A percentile compares a stretch with the other conserved stretches of the same genome.
These are phyloP conservation scores for Steinernema hermaphroditum DNA, from an alignment of 2,888 invertebrate genomes.

Conservation along the genomic window DNA sequence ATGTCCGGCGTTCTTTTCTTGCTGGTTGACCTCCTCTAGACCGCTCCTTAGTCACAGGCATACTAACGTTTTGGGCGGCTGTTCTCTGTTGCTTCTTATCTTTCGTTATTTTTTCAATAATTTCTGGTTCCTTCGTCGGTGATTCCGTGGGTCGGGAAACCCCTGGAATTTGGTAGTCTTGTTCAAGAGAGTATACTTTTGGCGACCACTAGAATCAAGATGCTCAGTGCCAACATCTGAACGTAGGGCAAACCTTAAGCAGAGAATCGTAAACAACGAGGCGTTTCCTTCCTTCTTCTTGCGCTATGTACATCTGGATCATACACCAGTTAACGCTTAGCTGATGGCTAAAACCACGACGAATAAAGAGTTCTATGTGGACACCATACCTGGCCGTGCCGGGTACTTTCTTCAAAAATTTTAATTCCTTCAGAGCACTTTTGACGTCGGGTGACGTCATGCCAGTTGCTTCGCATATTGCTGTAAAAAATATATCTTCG, in stretches of 20 bases:
- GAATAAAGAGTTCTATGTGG: background rate
- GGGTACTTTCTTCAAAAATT: slow-evolving; percentile 5
- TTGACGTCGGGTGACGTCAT: slow-evolving; percentile 1
- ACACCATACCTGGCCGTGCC: background rate
- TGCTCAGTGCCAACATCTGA: background rate
- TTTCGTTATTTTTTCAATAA: too few species aligned
- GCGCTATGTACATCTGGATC: background rate
- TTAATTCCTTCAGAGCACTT: background rate
- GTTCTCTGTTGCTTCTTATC: too few species aligned
- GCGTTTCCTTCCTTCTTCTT: slow-evolving; percentile 1
- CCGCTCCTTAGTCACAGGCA: too few species aligned
- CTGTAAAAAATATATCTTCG: too few species aligned
- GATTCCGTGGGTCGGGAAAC: background rate
- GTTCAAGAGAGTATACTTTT: slow-evolving; percentile 36
- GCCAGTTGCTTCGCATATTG: background rate
- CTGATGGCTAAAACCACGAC: background rate
- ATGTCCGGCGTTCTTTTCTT: background rate
- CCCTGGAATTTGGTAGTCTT: slow-evolving; percentile 23
- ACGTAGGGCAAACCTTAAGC: background rate
- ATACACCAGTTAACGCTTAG: slow-evolving; percentile 14
- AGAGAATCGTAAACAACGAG: background rate
- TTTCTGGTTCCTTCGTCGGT: background rate
- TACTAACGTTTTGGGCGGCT: too few species aligned
- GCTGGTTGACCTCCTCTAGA: too few species aligned
- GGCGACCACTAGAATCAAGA: slow-evolving; percentile 40